phyloP scores from a whole-genome alignment of 2,113 vertebrate genomes.

The Leptodactylus fuscus region DNA sequence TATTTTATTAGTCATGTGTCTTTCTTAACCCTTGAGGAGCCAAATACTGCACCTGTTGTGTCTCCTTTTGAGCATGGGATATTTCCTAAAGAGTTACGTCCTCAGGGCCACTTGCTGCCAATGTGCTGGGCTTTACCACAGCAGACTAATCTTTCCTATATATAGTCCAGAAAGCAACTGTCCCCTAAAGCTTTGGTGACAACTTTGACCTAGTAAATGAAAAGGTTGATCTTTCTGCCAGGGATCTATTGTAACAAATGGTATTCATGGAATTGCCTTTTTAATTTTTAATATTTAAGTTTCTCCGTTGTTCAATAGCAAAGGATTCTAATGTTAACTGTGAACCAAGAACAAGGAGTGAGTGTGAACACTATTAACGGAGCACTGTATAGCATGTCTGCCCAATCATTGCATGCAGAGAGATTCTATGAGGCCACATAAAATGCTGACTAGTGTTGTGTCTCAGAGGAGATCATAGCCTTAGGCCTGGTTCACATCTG shows the following conservation, averaged over 20 bases:
- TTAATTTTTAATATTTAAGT: background rate
- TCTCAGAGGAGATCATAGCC: too few relatives aligned
- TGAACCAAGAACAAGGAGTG: too few relatives aligned
- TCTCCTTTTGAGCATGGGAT: too few relatives aligned
- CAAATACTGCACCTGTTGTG: background rate
- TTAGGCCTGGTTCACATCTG: too few relatives aligned
- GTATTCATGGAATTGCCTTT: background rate
- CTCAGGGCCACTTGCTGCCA: background rate
- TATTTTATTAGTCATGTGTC: background rate
- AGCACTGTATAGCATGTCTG: too few relatives aligned
- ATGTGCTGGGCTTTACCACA: background rate
- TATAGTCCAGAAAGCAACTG: constrained; percentile 20
- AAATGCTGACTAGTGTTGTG: too few relatives aligned
- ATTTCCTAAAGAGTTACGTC: background rate
- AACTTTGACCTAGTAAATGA: background rate
- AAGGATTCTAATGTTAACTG: too few relatives aligned
- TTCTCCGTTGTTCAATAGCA: too few relatives aligned
- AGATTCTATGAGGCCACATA: too few relatives aligned
- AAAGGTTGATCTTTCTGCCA: background rate
- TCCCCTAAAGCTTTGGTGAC: background rate
- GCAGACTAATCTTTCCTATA: background rate
- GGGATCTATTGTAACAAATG: background rate
- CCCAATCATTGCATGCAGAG: too few relatives aligned
- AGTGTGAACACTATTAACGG: too few relatives aligned
- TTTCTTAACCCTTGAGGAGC: background rate